Base-by-base conservation (phyloP, 1,140 invertebrate genomes). In the Mya arenaria region DNA sequence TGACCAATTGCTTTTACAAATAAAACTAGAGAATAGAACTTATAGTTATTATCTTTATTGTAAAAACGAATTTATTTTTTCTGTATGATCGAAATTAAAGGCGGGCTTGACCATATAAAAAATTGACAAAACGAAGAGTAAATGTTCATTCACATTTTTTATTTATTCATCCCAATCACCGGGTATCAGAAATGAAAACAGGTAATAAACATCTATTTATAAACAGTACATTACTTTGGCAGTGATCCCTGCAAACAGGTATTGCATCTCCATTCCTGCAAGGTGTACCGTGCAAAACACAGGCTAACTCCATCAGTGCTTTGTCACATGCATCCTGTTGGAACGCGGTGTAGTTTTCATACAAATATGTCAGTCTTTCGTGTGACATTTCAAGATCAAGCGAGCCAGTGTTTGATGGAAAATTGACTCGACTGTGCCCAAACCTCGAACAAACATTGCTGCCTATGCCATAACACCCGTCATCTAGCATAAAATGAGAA, bases 201-300 rank as follows among this genome's bases (percentile, higher is more conserved):
- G n/a, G n/a, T n/a, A n/a, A n/a, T n/a, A n/a, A n/a, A n/a, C n/a
- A n/a, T n/a, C n/a, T n/a, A n/a, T n/a, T n/a, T n/a, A n/a, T n/a
- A n/a, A n/a, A n/a, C n/a, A n/a, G n/a, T n/a, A n/a, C n/a, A n/a
- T 52, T 36, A 73, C 71, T 52, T 37, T 73, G 17, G 58, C 71
- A 73, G 48, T 73, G 71, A 23, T 73, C 52, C 25, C 71, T 58
- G 48, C 71, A 73, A n/a, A 73, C 55, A 34, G 52, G 71, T 17
- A 58, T 34, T 15, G 23, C 25, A 10, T 36, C 25, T 5, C 71
- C 71, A 6, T 23, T 13, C 10, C 39, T 19, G 58, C 71, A 73
- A 4, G 48, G 52, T 17, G 44, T 60, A 17, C n/a, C 52, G 28
- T 73, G 71, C 13, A 73, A 52, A 4, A 48, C 71, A 58, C 71